Conservation (phyloP, 37 sponge, comb jelly and placozoan species). For the Oscarella lobularis region DNA sequence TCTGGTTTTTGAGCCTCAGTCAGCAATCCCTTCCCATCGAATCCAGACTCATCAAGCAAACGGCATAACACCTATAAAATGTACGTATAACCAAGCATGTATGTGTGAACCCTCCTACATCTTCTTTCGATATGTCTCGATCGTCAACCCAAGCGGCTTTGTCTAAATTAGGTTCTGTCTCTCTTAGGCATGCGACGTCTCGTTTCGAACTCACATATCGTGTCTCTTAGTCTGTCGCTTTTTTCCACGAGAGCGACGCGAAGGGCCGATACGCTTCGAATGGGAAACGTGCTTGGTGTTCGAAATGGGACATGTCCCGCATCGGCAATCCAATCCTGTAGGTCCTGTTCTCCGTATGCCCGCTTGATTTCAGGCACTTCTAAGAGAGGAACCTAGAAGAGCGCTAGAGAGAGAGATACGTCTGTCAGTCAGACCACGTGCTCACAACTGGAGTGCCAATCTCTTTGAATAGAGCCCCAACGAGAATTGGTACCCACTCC, state of each 20-base stretch:
- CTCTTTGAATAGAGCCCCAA: conserved; percentile 71
- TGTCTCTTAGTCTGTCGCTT: not conserved
- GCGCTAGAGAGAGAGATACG: not conserved
- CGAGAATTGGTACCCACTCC: conserved; percentile 69
- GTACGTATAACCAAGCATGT: too few relatives aligned
- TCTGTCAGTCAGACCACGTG: not conserved
- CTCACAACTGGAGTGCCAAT: conserved; percentile 63
- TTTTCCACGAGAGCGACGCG: conserved; percentile 57
- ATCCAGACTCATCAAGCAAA: conserved; percentile 35
- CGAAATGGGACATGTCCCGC: conserved; percentile 18
- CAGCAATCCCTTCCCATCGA: conserved; percentile 23
- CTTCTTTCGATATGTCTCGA: too few relatives aligned
- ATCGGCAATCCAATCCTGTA: conserved; percentile 42
- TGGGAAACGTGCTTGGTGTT: conserved; percentile 55
- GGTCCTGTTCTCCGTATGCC: conserved; percentile 28
- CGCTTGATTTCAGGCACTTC: conserved; percentile 46
- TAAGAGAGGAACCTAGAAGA: conserved; percentile 30
- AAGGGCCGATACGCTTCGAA: conserved; percentile 56
- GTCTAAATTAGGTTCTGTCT: too few relatives aligned
- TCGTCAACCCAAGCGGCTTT: conserved; percentile 63
- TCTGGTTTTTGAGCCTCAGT: conserved; percentile 9
- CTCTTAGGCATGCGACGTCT: too few relatives aligned
- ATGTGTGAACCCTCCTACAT: too few relatives aligned
- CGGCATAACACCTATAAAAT: conserved; percentile 25
- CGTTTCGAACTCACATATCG: not conserved